Conservation (phyloP, 1,140 invertebrate species). For the Zaprionus inermis region DNA sequence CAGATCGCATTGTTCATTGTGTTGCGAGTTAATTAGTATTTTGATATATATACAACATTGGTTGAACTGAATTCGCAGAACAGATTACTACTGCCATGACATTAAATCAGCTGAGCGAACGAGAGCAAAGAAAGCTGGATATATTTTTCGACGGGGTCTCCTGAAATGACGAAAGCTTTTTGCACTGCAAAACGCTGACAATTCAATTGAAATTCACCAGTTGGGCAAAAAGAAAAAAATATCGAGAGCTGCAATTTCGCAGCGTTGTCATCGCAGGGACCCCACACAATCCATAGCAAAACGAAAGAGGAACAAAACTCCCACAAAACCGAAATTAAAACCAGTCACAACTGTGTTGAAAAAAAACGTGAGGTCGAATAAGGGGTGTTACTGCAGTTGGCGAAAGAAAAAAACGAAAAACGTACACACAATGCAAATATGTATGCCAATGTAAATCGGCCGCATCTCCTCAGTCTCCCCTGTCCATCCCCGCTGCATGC, state of each 20-base stretch:
- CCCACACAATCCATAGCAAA: no score
- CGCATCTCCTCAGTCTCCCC: conserved; percentile 1
- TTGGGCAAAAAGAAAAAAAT: conserved; percentile 3
- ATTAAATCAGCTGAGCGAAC: background rate
- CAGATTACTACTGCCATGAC: background rate
- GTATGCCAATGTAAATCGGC: conserved; percentile 66
- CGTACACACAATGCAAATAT: conserved; percentile 65
- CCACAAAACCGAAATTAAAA: conserved; percentile 73
- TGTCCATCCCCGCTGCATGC: conserved; percentile 7
- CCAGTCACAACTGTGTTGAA: conserved; percentile 37
- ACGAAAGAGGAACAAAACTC: conserved; percentile 17
- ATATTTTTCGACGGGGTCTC: background rate
- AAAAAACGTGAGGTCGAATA: conserved; percentile 24
- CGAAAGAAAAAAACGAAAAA: conserved; percentile 9
- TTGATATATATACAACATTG: conserved; percentile 2
- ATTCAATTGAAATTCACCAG: conserved; percentile 71
- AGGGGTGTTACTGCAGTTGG: conserved; percentile 21
- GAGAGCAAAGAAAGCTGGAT: background rate
- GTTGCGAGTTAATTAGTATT: conserved; percentile 27
- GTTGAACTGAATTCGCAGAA: background rate
- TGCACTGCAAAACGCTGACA: conserved; percentile 64
- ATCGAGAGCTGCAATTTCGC: conserved; percentile 52
- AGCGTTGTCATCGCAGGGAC: conserved; percentile 53
- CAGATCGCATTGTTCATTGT: conserved; percentile 22
- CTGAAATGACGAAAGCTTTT: conserved; percentile 47